Evolutionary conservation across 2,797 vertebrate species (phyloP).

Genomic region (Acropternis orthonyx): DNA sequence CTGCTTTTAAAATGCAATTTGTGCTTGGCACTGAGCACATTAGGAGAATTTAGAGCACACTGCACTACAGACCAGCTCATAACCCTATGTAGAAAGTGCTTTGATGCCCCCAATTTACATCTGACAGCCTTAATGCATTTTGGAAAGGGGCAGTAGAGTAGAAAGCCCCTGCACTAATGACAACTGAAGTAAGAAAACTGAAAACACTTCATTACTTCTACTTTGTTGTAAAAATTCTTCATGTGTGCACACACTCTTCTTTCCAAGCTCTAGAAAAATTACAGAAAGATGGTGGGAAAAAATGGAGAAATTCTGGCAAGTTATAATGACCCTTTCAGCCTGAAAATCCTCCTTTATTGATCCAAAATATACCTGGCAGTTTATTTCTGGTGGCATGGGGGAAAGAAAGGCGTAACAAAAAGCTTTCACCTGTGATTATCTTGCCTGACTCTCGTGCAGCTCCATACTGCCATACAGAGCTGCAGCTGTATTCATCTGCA

Average conservation of each 20-base stretch:
- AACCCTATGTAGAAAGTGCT: conserved; percentile 21
- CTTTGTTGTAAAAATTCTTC: conserved; percentile 8
- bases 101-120: conserved; percentile 44
- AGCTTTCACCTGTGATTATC: background rate
- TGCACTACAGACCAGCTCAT: conserved; percentile 12
- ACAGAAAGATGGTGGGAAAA: background rate
- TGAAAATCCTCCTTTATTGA: background rate
- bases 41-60: conserved; percentile 26
- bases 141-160: conserved; percentile 17
- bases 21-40: conserved; percentile 17
- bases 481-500: background rate
- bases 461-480: background rate
- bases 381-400: background rate
- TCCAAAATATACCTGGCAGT: background rate
- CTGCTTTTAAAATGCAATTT: conserved; percentile 66
- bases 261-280: conserved; percentile 3
- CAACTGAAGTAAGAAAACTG: conserved; percentile 22
- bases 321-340: background rate
- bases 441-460: background rate
- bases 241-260: background rate
- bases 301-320: background rate
- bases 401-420: background rate
- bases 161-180: conserved; percentile 5
- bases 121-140: conserved; percentile 55
- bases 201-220: conserved; percentile 37